phyloP scores from a whole-genome alignment of 2,113 vertebrate species.

The Pycnonotus jocosus region DNA sequence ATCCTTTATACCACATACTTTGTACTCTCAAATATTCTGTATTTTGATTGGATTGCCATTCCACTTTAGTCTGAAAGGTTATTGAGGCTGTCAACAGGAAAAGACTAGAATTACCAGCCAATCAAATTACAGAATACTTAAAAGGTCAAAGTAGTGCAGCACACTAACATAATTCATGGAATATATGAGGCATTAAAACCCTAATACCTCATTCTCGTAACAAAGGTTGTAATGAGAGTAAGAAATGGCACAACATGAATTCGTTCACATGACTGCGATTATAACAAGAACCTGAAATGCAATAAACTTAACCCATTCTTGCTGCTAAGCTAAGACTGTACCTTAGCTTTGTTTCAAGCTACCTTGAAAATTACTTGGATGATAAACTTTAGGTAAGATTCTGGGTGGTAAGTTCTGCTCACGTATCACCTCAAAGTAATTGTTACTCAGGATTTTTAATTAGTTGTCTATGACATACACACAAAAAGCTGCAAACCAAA shows the following conservation, averaged over 20 bases:
- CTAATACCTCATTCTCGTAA: slow-evolving; percentile 55
- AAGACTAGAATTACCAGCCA: slow-evolving; percentile 58
- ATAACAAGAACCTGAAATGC: slow-evolving; percentile 56
- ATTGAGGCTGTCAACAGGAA: slow-evolving; percentile 51
- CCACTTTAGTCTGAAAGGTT: slow-evolving; percentile 51
- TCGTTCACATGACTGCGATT: slow-evolving; percentile 43
- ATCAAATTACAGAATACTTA: slow-evolving; percentile 63
- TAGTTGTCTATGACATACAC: not conserved
- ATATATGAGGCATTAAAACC: slow-evolving; percentile 67
- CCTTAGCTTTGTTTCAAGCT: not conserved
- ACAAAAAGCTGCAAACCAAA: not conserved
- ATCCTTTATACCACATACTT: not conserved
- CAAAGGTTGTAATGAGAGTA: slow-evolving; percentile 68
- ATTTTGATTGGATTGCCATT: slow-evolving; percentile 48
- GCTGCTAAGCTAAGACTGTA: not conserved
- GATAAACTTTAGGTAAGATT: not conserved
- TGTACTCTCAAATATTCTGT: slow-evolving; percentile 18
- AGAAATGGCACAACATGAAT: slow-evolving; percentile 61
- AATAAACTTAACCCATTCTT: slow-evolving; percentile 68
- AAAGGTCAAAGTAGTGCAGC: slow-evolving; percentile 54
- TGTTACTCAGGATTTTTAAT: not conserved
- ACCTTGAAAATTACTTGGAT: not conserved
- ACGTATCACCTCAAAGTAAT: not conserved
- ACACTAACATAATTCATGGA: slow-evolving; percentile 60
- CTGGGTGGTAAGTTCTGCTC: not conserved